Base-by-base conservation (phyloP, 53 echinoderm and acorn worm genomes). In the Paelopatides confundens region DNA sequence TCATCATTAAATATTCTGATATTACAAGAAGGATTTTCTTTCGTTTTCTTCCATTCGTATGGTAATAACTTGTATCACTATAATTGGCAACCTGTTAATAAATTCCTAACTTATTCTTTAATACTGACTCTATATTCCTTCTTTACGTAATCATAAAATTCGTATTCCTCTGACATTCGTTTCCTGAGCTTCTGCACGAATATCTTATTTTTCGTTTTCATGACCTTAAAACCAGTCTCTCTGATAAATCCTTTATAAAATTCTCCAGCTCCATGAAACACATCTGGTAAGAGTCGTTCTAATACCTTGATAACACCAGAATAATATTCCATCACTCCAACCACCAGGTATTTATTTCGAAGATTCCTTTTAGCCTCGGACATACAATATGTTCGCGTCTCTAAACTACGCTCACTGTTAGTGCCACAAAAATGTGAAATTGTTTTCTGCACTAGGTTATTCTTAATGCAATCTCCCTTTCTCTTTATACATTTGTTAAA, bases 311-410 rank as follows among this genome's bases (percentile, higher is more conserved):
- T 21, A 26, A 76, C 37, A 2, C 76, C 46, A 21, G 5, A 0
- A 23, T 76, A 76, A 38, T 76, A 38, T 35, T 76, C 76, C 76
- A 76, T 76, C 11, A 76, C 76, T n/a, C 76, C 76, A 1, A 76
- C 76, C 4, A 76, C 76, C 14, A 76, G 76, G 23, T 76, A 76
- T 47, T 76, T 47, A 14, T 76, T 40, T 26, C 76, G 21, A 3
- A 76, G n/a, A 28, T 76, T 76, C 10, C 29, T 40, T 26, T 47
- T 76, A 6, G 76, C 21, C 15, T 21, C 5, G 2, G 39, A 24
- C 8, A 76, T 17, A 29, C 76, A 76, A 14, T 4, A 3, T n/a
- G 7, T n/a, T 63, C 5, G 4, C n/a, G 18, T 2, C 23, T 21
- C 21, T 4, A 28, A 43, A 11, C 39, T 13, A 5, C 29, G 21